Evolutionary conservation across 2,113 vertebrate genomes (phyloP).

Genomic region (Brachionichthys hirsutus): DNA sequence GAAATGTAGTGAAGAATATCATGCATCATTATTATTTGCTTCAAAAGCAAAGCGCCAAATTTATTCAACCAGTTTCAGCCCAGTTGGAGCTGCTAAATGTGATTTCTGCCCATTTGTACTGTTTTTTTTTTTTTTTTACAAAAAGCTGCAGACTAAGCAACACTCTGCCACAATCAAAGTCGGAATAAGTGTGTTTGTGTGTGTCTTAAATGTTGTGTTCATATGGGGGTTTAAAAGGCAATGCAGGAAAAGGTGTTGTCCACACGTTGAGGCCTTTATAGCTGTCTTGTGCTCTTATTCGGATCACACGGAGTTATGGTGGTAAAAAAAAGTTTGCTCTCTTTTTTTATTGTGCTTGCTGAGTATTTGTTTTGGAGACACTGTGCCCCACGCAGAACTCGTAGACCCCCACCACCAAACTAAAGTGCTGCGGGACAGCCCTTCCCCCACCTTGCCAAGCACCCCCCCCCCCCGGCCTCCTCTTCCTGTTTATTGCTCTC

Average conservation of each 20-base stretch:
- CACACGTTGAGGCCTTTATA: background rate
- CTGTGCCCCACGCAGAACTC: constrained; percentile 44
- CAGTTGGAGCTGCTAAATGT: too few species aligned
- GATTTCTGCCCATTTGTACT: too few species aligned
- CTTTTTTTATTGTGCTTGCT: constrained; percentile 36
- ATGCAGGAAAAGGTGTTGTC: constrained; percentile 12
- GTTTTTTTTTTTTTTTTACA: background rate
- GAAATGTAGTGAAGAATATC: background rate
- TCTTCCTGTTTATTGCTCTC: constrained; percentile 77
- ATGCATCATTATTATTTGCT: background rate
- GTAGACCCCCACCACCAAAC: constrained; percentile 22
- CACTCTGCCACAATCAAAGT: background rate
- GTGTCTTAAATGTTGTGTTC: too few species aligned
- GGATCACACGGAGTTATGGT: constrained; percentile 22
- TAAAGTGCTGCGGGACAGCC: constrained; percentile 53
- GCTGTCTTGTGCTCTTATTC: background rate
- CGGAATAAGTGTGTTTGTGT: background rate
- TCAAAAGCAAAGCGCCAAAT: too few species aligned
- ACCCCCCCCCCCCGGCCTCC: constrained; percentile 48
- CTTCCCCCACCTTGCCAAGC: constrained; percentile 44
- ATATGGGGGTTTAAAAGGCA: too few species aligned
- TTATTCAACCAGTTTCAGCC: too few species aligned
- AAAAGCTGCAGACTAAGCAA: background rate
- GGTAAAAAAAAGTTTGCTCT: constrained; percentile 44
- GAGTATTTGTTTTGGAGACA: constrained; percentile 64